Percentiles rank a stretch among this genome's conserved stretches.
These are phyloP conservation scores for Volucella inflata DNA, from an alignment of 2,888 invertebrate species.

Conservation along the genomic window DNA sequence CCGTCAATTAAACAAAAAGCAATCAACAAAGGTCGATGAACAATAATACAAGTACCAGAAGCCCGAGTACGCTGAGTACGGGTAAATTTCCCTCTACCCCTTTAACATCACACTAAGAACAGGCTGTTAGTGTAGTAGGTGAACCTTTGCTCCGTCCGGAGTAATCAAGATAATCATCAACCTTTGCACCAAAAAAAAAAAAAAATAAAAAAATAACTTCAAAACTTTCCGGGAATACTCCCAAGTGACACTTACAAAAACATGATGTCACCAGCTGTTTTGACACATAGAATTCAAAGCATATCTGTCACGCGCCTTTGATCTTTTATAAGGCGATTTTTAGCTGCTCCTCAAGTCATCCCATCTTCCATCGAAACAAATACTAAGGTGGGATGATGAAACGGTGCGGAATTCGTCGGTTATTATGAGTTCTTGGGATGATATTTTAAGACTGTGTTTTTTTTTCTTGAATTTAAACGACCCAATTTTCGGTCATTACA, in stretches of 20 bases:
- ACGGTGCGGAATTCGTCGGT: slow-evolving; percentile 38
- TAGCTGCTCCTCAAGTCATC: slow-evolving; percentile 7
- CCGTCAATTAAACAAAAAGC: slow-evolving; percentile 33
- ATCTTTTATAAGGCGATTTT: slow-evolving; percentile 35
- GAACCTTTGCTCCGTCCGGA: slow-evolving; percentile 9
- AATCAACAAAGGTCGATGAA: slow-evolving; percentile 42
- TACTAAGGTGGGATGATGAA: slow-evolving; percentile 46
- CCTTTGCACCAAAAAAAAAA: slow-evolving; percentile 35
- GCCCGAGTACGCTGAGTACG: neutral
- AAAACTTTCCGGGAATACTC: slow-evolving; percentile 34
- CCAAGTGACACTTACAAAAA: neutral
- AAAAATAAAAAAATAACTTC: neutral
- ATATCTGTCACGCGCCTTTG: slow-evolving; percentile 35
- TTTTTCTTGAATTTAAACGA: slow-evolving; percentile 29
- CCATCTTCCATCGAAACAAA: slow-evolving; percentile 22
- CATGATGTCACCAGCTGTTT: slow-evolving; percentile 59
- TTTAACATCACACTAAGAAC: slow-evolving; percentile 1
- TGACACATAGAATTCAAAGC: slow-evolving; percentile 15
- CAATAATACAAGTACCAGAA: slow-evolving; percentile 4
- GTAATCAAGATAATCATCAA: slow-evolving; percentile 50
- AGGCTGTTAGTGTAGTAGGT: neutral
- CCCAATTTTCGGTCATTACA: slow-evolving; percentile 40
- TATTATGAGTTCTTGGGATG: slow-evolving; percentile 28
- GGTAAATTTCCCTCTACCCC: slow-evolving; percentile 31
- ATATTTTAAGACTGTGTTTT: slow-evolving; percentile 38